phyloP scores from a whole-genome alignment of 2,797 vertebrate species.

The Psittacula derbiana region DNA sequence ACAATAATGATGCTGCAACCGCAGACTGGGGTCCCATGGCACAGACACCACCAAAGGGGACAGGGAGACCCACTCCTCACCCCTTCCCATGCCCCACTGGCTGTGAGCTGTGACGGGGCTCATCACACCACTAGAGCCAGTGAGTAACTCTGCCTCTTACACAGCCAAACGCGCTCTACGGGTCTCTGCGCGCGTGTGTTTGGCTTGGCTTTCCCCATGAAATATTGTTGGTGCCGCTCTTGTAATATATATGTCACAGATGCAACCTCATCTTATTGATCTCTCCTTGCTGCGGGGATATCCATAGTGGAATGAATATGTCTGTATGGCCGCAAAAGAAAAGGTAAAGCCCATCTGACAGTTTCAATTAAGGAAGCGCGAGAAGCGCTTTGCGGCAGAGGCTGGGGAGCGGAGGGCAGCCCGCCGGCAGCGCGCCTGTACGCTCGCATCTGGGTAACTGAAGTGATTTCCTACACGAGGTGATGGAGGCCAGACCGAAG shows the following conservation, averaged over 20 bases:
- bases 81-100: rapidly evolving
- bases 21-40: rapidly evolving
- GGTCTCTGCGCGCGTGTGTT: rapidly evolving
- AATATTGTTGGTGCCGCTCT: neutral
- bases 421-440: slow-evolving; percentile 61
- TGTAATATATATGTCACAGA: slow-evolving; percentile 52
- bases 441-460: slow-evolving; percentile 59
- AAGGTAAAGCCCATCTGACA: slow-evolving; percentile 73
- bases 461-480: slow-evolving; percentile 67
- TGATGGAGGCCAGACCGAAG: slow-evolving; percentile 65
- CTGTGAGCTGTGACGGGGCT: neutral
- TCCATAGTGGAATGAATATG: slow-evolving; percentile 36
- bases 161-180: rapidly evolving
- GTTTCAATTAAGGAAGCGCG: slow-evolving; percentile 72
- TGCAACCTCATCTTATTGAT: slow-evolving; percentile 52
- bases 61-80: neutral
- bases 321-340: neutral
- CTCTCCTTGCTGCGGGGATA: slow-evolving; percentile 21
- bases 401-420: slow-evolving; percentile 52
- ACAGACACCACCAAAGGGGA: rapidly evolving
- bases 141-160: neutral
- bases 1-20: rapidly evolving
- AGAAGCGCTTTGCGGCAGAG: slow-evolving; percentile 68
- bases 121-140: rapidly evolving
- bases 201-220: neutral